phyloP scores from a whole-genome alignment of 2,888 invertebrate genomes.

The Brenthis hecate region DNA sequence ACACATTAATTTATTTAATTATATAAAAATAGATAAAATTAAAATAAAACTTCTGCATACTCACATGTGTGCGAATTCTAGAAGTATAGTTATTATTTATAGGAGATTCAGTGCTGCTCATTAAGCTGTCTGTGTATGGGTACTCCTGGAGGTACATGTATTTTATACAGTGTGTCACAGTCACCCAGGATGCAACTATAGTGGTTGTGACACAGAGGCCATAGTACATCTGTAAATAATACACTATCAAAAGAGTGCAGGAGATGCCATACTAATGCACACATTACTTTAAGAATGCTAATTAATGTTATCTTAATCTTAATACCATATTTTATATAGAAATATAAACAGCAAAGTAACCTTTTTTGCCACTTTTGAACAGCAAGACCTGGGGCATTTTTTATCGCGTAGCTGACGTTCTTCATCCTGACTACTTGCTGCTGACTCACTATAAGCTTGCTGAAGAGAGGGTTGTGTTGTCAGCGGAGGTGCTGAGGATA shows the following conservation, averaged over 20 bases:
- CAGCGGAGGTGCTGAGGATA: conserved; percentile 76
- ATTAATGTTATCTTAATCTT: conserved; percentile 22
- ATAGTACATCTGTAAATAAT: conserved; percentile 88
- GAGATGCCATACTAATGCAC: conserved; percentile 28
- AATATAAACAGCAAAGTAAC: conserved; percentile 61
- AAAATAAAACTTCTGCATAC: conserved; percentile 35
- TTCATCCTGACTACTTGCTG: conserved; percentile 84
- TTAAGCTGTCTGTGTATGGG: conserved; percentile 58
- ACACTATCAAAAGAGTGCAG: conserved; percentile 24
- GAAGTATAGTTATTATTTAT: conserved; percentile 60
- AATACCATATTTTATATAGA: background rate
- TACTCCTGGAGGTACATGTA: conserved; percentile 87
- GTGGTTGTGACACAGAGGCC: conserved; percentile 93
- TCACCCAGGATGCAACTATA: conserved; percentile 95
- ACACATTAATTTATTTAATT: too few species aligned
- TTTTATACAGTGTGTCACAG: conserved; percentile 95
- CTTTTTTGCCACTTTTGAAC: conserved; percentile 92
- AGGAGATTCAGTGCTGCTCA: conserved; percentile 71
- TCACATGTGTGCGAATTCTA: conserved; percentile 63
- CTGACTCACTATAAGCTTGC: conserved; percentile 77
- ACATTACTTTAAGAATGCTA: conserved; percentile 23
- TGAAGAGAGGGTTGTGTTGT: conserved; percentile 76
- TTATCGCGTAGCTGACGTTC: conserved; percentile 77
- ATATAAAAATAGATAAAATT: too few species aligned
- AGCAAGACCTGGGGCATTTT: conserved; percentile 88